Evolutionary conservation across 2,113 vertebrate species (phyloP), one percentile per base, ranked within the genome.

Genomic region (Chaenogobius annularis): DNA sequence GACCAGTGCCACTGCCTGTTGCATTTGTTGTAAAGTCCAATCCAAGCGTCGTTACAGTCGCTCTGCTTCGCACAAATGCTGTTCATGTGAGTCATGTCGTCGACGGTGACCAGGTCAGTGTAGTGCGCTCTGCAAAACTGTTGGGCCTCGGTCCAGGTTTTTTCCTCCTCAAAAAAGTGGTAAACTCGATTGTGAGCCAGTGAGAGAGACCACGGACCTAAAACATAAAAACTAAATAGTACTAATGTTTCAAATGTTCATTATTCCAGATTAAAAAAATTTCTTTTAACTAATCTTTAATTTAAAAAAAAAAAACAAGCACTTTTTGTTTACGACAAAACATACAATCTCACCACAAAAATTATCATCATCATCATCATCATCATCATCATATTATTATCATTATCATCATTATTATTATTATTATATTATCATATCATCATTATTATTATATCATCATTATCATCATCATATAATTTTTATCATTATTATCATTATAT

Each of bases 71-170:
- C 6, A 9, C 0, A 0, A 31, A 81, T 59, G 69, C 12, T 67
- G 0, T 1, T 6, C 35, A 68, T 3, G 37, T 87, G 74, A 3
- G 23, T 0, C 70, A 50, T 68, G 69, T 79, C 1, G 1, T 7
- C 22, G 44, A 84, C 56, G 1, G 64, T 84, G 23, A 52, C 76
- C 74, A 83, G 75, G 68, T 81, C 83, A 5, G 61, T 71, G 26
- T 73, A 0, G 0, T 48, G 1, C 0, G 52, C 0, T 55, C 44
- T 73, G 52, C 85, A 87, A 31, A 77, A 40, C 0, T 0, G 3
- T 69, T 65, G 66, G 1, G 75, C 80, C 1, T 77, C 56, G 0
- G 1, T 0, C 80, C 84, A 86, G 35, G 0, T 76, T 0, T 72
- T 81, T 0, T 0, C 0, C 3, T 72, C 0, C 0, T 13, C 0